These are phyloP conservation scores for Neodiprion lecontei DNA, from an alignment of 1,140 invertebrate genomes.

Conservation along the genomic window DNA sequence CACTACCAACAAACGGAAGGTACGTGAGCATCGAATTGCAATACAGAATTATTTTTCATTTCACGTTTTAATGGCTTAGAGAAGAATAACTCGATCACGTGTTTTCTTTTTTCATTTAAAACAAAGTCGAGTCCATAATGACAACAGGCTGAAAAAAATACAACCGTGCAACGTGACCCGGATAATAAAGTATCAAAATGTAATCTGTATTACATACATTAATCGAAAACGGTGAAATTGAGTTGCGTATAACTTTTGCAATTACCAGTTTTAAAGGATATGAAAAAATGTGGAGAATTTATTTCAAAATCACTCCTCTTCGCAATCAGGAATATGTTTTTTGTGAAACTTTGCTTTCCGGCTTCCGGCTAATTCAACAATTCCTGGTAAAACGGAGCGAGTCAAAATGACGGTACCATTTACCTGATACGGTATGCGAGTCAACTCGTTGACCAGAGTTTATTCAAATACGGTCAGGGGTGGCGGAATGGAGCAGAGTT, in stretches of 20 bases:
- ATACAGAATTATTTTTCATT: not conserved
- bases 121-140: no score
- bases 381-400: no score
- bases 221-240: not conserved
- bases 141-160: no score
- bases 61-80: not conserved
- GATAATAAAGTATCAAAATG: not conserved
- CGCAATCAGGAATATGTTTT: no score
- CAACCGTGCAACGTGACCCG: not conserved
- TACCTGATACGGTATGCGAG: not conserved
- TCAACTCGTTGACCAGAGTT: not conserved
- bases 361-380: no score
- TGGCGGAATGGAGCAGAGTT: not conserved
- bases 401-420: not conserved
- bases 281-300: no score
- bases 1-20: conserved; percentile 76
- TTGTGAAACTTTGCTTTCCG: no score
- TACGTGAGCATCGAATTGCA: conserved; percentile 50
- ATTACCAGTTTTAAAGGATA: no score
- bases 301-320: no score
- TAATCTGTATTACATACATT: not conserved
- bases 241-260: not conserved
- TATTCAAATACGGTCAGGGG: not conserved
- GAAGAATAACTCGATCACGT: not conserved
- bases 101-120: no score